A percentile compares a stretch with the other conserved stretches of the same genome.
These are phyloP conservation scores for Tipula vernalis DNA, from an alignment of 2,888 invertebrate species.

Conservation along the genomic window DNA sequence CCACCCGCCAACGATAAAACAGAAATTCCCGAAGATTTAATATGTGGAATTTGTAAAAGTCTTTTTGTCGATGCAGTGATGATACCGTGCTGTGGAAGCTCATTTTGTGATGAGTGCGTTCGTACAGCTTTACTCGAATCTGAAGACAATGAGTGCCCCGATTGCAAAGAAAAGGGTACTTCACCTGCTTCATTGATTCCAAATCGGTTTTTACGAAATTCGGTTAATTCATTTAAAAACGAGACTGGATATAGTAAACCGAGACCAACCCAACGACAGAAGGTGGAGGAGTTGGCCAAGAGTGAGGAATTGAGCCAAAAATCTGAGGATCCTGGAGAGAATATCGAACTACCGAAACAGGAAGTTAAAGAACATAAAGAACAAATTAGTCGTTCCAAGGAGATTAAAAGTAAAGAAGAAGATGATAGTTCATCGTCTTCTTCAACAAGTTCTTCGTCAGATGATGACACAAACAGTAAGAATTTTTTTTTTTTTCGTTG, in stretches of 20 bases:
- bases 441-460: background rate
- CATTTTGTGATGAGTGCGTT: slow-evolving; percentile 91
- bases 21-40: slow-evolving; percentile 79
- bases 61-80: slow-evolving; percentile 91
- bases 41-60: slow-evolving; percentile 87
- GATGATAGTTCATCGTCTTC: slow-evolving; percentile 1
- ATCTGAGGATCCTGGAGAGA: background rate
- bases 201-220: slow-evolving; percentile 78
- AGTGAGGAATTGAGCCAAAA: background rate
- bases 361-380: background rate
- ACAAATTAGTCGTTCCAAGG: background rate
- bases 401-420: background rate
- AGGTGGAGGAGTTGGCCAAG: background rate
- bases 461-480: slow-evolving; percentile 5
- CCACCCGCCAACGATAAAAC: slow-evolving; percentile 38
- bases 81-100: slow-evolving; percentile 96
- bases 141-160: slow-evolving; percentile 90
- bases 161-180: slow-evolving; percentile 84
- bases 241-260: slow-evolving; percentile 73
- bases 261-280: slow-evolving; percentile 14
- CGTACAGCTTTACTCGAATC: slow-evolving; percentile 78
- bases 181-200: slow-evolving; percentile 88
- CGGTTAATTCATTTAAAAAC: slow-evolving; percentile 81
- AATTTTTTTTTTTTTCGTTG: background rate
- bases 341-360: background rate